Base-by-base conservation (phyloP, 1,140 invertebrate species). In the Bicyclus anynana region DNA sequence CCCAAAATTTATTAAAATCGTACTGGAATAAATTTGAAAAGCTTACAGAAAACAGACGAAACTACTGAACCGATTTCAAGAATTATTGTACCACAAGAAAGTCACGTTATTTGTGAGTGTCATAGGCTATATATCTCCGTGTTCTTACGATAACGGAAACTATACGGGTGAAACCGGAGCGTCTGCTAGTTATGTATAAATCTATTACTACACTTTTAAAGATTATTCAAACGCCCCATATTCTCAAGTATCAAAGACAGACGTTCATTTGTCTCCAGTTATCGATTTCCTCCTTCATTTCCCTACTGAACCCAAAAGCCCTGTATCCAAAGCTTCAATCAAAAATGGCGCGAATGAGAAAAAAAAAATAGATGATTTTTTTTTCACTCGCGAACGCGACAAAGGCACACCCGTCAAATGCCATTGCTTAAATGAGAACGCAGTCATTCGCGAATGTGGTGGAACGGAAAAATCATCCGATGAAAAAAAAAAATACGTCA, bases 381-480 rank as follows among this genome's bases (percentile, higher is more conserved):
- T 69, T 77, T 78, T 80, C 72, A 75, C 66, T 60, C 61, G 66
- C 59, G 60, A 53, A 59, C 59, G 51, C 65, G 74, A 84, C 80
- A 87, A 87, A 82, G 75, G 74, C 68, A 49, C 63, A 69, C 65
- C 72, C 80, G 76, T 87, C 84, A 87, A 84, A 87, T 84, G 80
- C 67, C 81, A 84, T 84, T 84, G 80, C 80, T 75, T 69, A 84
- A 87, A 87, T 86, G 83, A 86, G 78, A 84, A 84, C 76, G 72
- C 77, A 83, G 80, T 83, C 79, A 84, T 76, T 80, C 77, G 74
- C 69, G 77, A 74, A 74, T 78, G 74, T 84, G 78, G 80, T 80
- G 81, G 60, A 72, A 77, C 65, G 84, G 79, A 85, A 87, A 85
- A 87, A 87, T 87, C 84, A 87, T 87, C 69, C 71, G 67, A 72